Percentiles rank a stretch among this genome's conserved stretches.
Conservation (phyloP, 2,113 vertebrate species). For the Bos javanicus region DNA sequence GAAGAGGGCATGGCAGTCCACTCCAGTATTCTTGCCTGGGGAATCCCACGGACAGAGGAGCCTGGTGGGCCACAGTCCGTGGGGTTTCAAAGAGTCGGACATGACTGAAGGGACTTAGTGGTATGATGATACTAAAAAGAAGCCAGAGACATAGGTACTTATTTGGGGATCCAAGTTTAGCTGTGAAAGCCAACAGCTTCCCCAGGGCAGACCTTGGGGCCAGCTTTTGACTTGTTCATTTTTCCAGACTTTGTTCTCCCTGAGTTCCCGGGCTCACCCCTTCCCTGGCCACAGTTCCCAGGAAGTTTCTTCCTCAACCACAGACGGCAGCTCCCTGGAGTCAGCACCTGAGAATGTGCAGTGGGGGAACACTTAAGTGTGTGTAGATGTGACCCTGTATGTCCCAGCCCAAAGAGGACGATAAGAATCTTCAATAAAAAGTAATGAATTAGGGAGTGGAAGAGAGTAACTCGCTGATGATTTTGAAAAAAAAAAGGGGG, state of each 20-base stretch:
- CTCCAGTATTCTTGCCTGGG: not conserved
- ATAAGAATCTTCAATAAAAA: not conserved
- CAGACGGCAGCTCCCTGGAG: rapidly evolving
- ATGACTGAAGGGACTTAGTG: not conserved
- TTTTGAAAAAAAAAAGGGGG: not conserved
- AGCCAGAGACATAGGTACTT: not conserved
- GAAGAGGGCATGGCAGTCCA: not conserved
- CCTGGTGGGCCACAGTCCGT: not conserved
- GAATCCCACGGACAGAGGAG: not conserved
- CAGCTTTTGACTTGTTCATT: not conserved
- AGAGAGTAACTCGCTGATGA: not conserved
- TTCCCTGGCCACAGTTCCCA: rapidly evolving
- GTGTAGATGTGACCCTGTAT: rapidly evolving
- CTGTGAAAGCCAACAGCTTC: not conserved
- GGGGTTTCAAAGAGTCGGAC: not conserved
- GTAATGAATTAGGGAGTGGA: not conserved
- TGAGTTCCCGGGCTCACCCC: rapidly evolving
- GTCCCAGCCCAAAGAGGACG: rapidly evolving
- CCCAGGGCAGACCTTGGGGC: not conserved
- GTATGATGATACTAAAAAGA: not conserved
- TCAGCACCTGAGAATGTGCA: not conserved
- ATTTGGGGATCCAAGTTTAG: not conserved
- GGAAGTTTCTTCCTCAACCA: not conserved
- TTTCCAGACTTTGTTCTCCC: not conserved
- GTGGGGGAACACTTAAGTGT: not conserved